phyloP scores from a whole-genome alignment of 2,888 invertebrate species.

The Eristalis tenax region DNA sequence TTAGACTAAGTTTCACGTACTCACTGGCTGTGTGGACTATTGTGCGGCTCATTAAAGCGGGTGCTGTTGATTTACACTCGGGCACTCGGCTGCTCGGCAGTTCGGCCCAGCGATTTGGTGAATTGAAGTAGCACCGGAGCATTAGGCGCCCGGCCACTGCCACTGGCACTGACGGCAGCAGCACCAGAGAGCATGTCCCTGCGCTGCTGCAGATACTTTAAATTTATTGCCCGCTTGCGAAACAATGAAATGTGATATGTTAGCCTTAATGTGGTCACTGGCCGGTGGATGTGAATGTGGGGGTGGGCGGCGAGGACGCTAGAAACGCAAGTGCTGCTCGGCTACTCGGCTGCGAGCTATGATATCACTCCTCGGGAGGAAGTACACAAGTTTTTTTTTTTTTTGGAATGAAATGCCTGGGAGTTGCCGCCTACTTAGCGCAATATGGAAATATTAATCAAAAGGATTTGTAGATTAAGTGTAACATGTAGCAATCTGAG shows the following conservation, averaged over 20 bases:
- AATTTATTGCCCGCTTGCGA: constrained; percentile 68
- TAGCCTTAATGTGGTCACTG: constrained; percentile 31
- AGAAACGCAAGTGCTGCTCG: constrained; percentile 50
- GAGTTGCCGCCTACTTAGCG: constrained; percentile 62
- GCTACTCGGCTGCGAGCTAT: constrained; percentile 28
- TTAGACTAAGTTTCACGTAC: constrained; percentile 71
- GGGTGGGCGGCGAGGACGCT: neutral
- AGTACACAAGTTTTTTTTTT: neutral
- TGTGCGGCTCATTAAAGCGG: constrained; percentile 57
- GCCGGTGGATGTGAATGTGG: neutral
- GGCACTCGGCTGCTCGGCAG: neutral
- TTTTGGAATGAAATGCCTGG: constrained; percentile 40
- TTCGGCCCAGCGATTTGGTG: constrained; percentile 27
- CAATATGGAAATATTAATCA: constrained; percentile 66
- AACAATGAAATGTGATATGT: constrained; percentile 72
- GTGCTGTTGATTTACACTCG: constrained; percentile 57
- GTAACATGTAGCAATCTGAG: constrained; percentile 52
- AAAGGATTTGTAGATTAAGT: constrained; percentile 66
- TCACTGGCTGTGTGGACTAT: constrained; percentile 2
- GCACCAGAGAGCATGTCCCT: constrained; percentile 14
- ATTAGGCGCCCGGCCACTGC: neutral
- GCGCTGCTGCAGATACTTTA: constrained; percentile 66
- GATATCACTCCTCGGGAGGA: constrained; percentile 50
- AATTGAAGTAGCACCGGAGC: neutral
- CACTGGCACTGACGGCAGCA: neutral